Base-by-base conservation (phyloP, 2,113 vertebrate species). In the Mixornis gularis region DNA sequence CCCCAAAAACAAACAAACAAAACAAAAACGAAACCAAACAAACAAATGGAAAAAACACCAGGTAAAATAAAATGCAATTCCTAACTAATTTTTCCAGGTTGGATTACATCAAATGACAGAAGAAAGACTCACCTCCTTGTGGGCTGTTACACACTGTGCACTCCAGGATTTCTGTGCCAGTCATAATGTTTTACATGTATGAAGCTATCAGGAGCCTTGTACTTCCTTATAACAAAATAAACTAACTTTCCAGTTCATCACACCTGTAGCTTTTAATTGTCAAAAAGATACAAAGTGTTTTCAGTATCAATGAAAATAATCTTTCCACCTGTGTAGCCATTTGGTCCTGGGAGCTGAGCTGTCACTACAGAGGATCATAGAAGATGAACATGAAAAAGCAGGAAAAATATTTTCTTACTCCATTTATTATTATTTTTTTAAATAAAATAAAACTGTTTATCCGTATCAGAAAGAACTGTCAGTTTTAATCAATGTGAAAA, bases 291-390 rank as follows among this genome's bases (percentile, higher is more conserved):
- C 99, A 99, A 99, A 79, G 99, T 99, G 96, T 99, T 98, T 97
- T 99, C 99, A 27, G 99, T 99, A 92, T 99, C 99, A 40, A 99
- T 99, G 97, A 99, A 99, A 96, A 99, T 98, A 74, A 99, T 97
- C 95, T 99, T 99, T 90, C 99, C 99, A 83, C 99, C 99, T 10
- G 98, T 97, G 95, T 99, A 99, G 70, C 98, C 98, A 5, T 97
- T 97, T 46, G 98, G 96, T 92, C 99, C 99, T 76, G 99, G 98
- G 90, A 99, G 98, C 97, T 99, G 99, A 94, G 99, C 97, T 78
- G 99, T 98, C 55, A 99, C 99, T 99, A 84, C 20, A 65, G 46
- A 84, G 48, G 49, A 97, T 94, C 63, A 68, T 17, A 95, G 52
- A 89, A n/a, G 41, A 81, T 69, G 43, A 95, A 94, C 91, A 91